Conservation (phyloP, 2,888 invertebrate genomes). For the Azorinus chamasolen region DNA sequence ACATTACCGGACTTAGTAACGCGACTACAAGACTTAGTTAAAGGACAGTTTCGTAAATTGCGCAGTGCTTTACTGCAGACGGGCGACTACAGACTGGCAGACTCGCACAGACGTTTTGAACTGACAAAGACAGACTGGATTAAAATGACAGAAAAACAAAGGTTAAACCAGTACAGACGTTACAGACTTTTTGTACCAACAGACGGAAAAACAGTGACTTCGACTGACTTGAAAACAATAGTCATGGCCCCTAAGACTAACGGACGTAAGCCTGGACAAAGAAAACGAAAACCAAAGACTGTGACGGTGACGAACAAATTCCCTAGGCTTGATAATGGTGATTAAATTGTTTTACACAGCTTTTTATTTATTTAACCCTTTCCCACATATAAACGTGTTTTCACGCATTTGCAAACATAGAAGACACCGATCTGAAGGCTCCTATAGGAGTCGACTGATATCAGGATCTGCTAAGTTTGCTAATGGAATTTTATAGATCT, state of each 20-base stretch:
- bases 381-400: too few species aligned
- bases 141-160: constrained; percentile 26
- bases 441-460: too few species aligned
- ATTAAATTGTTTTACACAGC: too few species aligned
- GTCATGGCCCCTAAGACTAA: constrained; percentile 33
- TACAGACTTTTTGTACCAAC: constrained; percentile 23
- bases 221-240: constrained; percentile 22
- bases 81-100: constrained; percentile 19
- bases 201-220: constrained; percentile 22
- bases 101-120: constrained; percentile 13
- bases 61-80: constrained; percentile 22
- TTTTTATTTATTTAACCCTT: too few species aligned
- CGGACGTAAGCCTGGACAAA: constrained; percentile 38
- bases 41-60: constrained; percentile 20
- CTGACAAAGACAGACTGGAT: constrained; percentile 25
- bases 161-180: not conserved
- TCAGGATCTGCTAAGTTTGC: too few species aligned
- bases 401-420: too few species aligned
- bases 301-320: not conserved
- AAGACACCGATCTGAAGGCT: too few species aligned
- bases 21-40: constrained; percentile 2
- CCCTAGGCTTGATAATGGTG: too few species aligned
- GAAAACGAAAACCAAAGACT: constrained; percentile 14
- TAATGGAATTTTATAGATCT: too few species aligned
- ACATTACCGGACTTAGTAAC: constrained; percentile 9